Base-by-base conservation (phyloP, 2,113 vertebrate species). In the Raja brachyura region DNA sequence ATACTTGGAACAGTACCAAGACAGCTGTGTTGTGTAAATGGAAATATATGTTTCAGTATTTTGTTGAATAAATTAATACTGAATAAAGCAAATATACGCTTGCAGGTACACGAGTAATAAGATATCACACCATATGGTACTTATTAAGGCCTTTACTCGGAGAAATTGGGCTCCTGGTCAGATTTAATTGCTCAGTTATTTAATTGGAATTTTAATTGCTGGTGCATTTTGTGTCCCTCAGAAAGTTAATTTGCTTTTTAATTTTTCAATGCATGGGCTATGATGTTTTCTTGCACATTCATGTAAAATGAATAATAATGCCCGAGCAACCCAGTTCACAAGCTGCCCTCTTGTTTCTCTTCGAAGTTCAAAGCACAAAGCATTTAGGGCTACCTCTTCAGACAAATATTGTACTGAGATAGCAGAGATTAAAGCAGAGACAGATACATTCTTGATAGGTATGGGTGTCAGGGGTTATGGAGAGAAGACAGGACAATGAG, bases 21-120 rank as follows among this genome's bases (percentile, higher is more conserved):
- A 68, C 90, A 74, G 90, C 90, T 74, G 90, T 92, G 68, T 92
- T 79, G 33, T 74, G 39, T 92, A 74, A 92, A 92, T 92, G 90
- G 18, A 73, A 74, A 73, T 92, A 48, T 90, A 74, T 92, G 18
- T 92, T 73, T 48, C 88, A 70, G 61, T 73, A 70, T 70, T 61
- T 92, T 66, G 39, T 68, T 70, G 90, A 70, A 74, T 54, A 74
- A 92, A 92, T 48, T 73, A 92, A 92, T 73, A 90, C 90, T 92
- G 39, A 92, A 92, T 22, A 92, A 92, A 92, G 54, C 70, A 16
- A 92, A 73, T 92, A 92, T 92, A 22, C 73, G 90, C 90, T 73
- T 31, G 66, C 90, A 92, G 90, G 63, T 92, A 92, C 73, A 33
- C 28, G 66, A 73, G 90, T 92, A 70, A 92, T 48, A 92, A 20